Evolutionary conservation across 1,140 invertebrate genomes (phyloP), one percentile per base, ranked within the genome.

Genomic region (Cotesia vestalis): DNA sequence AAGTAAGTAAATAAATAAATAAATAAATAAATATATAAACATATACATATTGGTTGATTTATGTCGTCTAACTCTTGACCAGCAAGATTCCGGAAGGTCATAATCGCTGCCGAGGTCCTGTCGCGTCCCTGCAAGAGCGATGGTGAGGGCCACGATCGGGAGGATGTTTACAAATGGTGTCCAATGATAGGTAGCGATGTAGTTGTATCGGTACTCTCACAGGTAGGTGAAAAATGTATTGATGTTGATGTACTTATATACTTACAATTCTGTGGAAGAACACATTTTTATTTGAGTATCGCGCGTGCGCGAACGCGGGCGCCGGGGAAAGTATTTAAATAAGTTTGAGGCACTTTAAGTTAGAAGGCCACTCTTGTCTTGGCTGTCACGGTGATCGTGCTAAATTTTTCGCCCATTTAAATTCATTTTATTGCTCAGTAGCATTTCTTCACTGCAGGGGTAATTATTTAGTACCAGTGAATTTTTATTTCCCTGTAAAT

Each of bases 301-400:
- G 70, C 69, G 66, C 68, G 69, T 75, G 73, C 57, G 61, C 72
- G 70, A 63, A 11, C 11, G 3, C 66, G 34, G 73, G 35, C 64
- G 55, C 67, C 63, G 66, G 78, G 69, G 81, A 85, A 83, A 82
- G 83, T 85, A 85, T 81, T 85, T 84, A 85, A 84, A 84, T 75
- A 83, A 78, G 78, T 80, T 80, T 73, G 73, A 75, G 78, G 70
- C 77, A 76, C 73, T 79, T 78, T 64, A 63, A 76, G 60, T 76
- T 73, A 73, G 79, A 84, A 84, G 83, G 80, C 82, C 81, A 85
- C 78, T 82, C 73, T 78, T 79, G 75, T 75, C 76, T 75, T 35
- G 76, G 80, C 83, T 79, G 78, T 80, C 80, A 81, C 77, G 73
- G 66, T 12, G 51, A 53, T 27, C 46, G 20, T 55, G 20, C 53